Base-by-base conservation (phyloP, 2,888 invertebrate species). In the Choreutis nemorana region DNA sequence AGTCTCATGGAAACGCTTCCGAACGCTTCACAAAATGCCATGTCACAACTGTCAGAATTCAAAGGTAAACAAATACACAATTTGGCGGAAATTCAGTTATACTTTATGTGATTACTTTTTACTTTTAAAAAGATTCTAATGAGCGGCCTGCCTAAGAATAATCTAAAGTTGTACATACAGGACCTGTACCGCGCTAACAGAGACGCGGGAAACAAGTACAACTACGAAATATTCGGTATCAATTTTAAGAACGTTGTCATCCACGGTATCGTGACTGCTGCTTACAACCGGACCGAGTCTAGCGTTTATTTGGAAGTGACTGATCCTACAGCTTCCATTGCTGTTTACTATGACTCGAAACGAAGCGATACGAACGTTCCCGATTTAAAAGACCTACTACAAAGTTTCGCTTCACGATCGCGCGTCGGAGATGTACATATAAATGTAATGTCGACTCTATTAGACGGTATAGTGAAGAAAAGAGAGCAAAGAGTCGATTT, bases 171-270 rank as follows among this genome's bases (percentile, higher is more conserved):
- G 2, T 73, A 66, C 42, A 61, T 77, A 22, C 78, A 77, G 54
- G 78, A 78, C 33, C 54, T 75, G 30, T 75, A 55, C 43, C 71
- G 77, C 38, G 75, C 75, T 8, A 55, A 50, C 38, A 46, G 47
- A 30, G 54, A 48, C n/a, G 31, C 35, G 7, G 49, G 58, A 36
- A 64, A 64, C 41, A 70, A 63, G 44, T 78, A 75, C 34, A 47
- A 65, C 16, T 73, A 72, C 38, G 64, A 72, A 43, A 39, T 75
- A 9, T 73, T 73, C 28, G 60, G 59, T 1, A 24, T 61, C 7
- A 57, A 50, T 29, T 75, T 77, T 40, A 78, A 78, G 47, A 77
- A 77, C 34, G 40, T 75, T 6, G 70, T 64, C 62, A 50, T 78
- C 30, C 71, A 77, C 14, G 77, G 77, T 1, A 58, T 72, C 3